Conservation (phyloP, 1,140 invertebrate genomes). For the Calliphora vicina region DNA sequence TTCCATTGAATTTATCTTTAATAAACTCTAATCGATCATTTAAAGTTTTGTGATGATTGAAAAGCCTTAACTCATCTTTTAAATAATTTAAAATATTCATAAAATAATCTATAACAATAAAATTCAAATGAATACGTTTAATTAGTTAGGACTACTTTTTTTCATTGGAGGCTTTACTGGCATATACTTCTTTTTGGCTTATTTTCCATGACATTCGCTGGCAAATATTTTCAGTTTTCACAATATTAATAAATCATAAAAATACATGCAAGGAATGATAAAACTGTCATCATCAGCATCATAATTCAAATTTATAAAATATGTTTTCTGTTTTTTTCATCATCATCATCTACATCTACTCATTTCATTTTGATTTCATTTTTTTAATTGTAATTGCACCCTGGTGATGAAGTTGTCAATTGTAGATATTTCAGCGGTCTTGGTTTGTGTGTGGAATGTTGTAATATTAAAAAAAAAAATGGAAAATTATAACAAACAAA, state of each 20-base stretch:
- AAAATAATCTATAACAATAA: too few species aligned
- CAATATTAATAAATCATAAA: slow-evolving; percentile 23
- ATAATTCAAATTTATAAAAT: slow-evolving; percentile 28
- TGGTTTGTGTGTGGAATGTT: neutral
- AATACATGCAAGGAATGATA: slow-evolving; percentile 5
- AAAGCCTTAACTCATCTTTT: too few species aligned
- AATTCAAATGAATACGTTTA: too few species aligned
- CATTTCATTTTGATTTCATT: slow-evolving; percentile 9
- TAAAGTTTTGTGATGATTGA: too few species aligned
- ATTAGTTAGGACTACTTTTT: too few species aligned
- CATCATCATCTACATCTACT: neutral
- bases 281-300: slow-evolving; percentile 31
- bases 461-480: neutral
- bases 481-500: neutral
- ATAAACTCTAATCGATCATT: too few species aligned
- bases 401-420: slow-evolving; percentile 26
- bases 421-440: neutral
- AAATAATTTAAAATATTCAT: too few species aligned
- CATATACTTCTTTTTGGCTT: neutral
- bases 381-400: slow-evolving; percentile 28
- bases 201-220: neutral
- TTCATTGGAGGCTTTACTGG: too few species aligned
- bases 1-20: too few species aligned
- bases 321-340: slow-evolving; percentile 5
- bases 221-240: neutral